These are phyloP conservation scores for Diceros bicornis DNA, from an alignment of 2,797 vertebrate genomes.

Conservation along the genomic window DNA sequence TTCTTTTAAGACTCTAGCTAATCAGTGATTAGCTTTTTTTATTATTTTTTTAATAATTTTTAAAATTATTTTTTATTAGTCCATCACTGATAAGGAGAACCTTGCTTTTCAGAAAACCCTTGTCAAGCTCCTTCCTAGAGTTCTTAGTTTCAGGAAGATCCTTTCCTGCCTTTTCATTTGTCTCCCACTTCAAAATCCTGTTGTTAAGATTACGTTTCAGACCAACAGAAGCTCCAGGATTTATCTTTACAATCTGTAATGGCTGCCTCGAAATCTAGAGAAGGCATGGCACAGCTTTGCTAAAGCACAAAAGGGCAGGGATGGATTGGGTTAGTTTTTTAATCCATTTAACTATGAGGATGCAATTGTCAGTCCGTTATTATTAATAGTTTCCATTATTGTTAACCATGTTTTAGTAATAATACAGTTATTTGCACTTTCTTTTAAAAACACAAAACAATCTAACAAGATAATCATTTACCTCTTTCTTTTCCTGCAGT, in stretches of 20 bases:
- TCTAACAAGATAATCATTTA: conserved; percentile 35
- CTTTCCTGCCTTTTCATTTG: conserved; percentile 1
- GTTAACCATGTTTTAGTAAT: neutral
- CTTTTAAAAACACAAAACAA: conserved; percentile 25
- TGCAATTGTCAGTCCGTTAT: neutral
- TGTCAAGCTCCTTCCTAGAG: neutral
- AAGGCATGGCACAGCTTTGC: neutral
- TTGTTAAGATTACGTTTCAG: neutral
- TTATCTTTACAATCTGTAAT: neutral
- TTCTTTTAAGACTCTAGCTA: neutral
- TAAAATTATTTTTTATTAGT: neutral
- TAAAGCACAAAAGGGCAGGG: neutral
- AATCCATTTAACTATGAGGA: neutral
- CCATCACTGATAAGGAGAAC: neutral
- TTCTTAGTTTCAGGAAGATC: neutral
- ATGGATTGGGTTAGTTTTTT: neutral
- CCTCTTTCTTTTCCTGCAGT: neutral
- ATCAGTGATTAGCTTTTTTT: neutral
- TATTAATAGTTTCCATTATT: neutral
- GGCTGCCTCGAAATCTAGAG: neutral
- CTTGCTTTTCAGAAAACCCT: neutral
- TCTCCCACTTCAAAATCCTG: neutral
- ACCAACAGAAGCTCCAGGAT: neutral
- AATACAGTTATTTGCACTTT: neutral
- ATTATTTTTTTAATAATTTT: too few relatives aligned